A percentile compares a stretch with the other conserved stretches of the same genome.
Evolutionary conservation across 2,113 vertebrate species (phyloP).

Genomic region (Grammomys dolichurus): DNA sequence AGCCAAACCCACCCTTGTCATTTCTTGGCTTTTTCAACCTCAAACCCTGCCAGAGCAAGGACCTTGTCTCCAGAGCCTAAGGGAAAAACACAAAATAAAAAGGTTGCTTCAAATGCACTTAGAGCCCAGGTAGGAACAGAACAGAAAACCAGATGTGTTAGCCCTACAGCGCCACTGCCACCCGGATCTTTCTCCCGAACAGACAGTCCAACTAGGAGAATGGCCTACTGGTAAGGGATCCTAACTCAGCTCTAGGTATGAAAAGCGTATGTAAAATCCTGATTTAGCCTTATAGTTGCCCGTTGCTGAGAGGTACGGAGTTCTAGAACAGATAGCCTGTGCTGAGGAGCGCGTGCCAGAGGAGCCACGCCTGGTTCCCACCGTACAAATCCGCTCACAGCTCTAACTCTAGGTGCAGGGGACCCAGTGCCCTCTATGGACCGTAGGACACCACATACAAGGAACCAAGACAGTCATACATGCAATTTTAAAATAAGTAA

Average conservation of each 20-base stretch:
- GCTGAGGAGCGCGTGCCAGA: neutral
- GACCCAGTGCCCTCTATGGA: neutral
- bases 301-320: neutral
- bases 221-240: neutral
- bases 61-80: slow-evolving; percentile 98
- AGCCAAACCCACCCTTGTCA: slow-evolving; percentile 78
- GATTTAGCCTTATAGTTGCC: neutral
- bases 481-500: neutral
- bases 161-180: neutral
- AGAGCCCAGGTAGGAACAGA: neutral
- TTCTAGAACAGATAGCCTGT: too few species aligned
- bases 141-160: neutral
- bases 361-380: neutral
- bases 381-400: neutral
- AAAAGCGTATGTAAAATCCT: neutral
- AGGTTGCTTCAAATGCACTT: slow-evolving; percentile 32
- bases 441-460: neutral
- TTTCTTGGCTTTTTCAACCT: slow-evolving; percentile 93
- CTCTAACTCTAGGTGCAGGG: neutral
- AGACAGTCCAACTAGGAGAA: neutral
- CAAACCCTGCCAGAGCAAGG: slow-evolving; percentile 96
- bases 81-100: slow-evolving; percentile 71
- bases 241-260: neutral
- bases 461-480: neutral
- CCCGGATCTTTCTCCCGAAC: neutral